These are phyloP conservation scores for Muscidifurax raptorellus DNA, from an alignment of 1,140 invertebrate genomes.

Conservation along the genomic window DNA sequence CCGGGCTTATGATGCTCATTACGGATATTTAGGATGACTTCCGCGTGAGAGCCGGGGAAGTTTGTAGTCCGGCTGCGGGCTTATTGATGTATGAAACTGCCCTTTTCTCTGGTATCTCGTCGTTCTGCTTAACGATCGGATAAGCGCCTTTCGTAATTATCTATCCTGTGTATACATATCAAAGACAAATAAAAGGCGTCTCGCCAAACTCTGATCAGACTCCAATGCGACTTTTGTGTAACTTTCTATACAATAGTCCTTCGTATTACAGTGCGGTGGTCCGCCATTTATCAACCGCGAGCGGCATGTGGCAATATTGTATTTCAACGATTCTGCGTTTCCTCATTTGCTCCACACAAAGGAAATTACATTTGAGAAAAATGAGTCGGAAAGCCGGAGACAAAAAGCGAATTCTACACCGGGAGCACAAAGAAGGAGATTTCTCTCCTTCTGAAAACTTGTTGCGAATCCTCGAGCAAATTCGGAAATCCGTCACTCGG, in stretches of 20 bases:
- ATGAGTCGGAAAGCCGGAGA: neutral
- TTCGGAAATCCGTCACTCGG: slow-evolving; percentile 49
- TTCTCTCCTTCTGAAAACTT: slow-evolving; percentile 6
- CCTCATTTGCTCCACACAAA: neutral
- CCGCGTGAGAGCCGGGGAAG: neutral
- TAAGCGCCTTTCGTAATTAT: neutral
- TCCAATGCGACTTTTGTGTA: neutral
- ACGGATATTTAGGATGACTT: neutral
- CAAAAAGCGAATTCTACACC: neutral
- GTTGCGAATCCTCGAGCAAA: slow-evolving; percentile 43
- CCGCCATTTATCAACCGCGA: neutral
- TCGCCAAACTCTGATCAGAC: neutral
- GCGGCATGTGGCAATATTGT: neutral
- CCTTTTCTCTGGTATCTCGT: neutral
- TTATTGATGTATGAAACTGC: neutral
- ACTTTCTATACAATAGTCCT: neutral
- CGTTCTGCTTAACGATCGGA: neutral
- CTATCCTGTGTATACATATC: neutral
- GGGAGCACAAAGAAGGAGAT: too few relatives aligned
- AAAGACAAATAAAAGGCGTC: neutral
- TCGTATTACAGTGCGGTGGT: neutral
- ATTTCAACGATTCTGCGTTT: neutral
- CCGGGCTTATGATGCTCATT: slow-evolving; percentile 15
- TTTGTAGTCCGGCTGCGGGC: neutral
- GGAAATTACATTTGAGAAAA: neutral